These are phyloP conservation scores for Scaptomyza graminum DNA, from an alignment of 1,140 invertebrate genomes.

Conservation along the genomic window DNA sequence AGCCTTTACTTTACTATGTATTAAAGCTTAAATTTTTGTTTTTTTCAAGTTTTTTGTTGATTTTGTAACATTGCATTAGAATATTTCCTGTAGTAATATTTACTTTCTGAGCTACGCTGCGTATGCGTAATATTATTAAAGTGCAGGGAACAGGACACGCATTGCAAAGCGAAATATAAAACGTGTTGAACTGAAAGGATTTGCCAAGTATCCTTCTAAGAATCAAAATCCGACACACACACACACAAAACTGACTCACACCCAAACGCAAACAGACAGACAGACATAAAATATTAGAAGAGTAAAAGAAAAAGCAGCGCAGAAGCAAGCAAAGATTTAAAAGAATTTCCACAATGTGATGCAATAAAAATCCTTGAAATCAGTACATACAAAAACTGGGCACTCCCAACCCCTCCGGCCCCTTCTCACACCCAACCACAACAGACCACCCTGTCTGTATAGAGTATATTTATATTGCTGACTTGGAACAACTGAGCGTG, in stretches of 20 bases:
- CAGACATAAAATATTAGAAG: conserved; percentile 73
- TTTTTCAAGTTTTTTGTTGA: no score
- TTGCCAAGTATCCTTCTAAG: conserved; percentile 24
- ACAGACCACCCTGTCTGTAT: neutral
- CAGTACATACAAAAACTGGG: conserved; percentile 44
- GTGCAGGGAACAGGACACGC: conserved; percentile 12
- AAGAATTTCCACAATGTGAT: conserved; percentile 80
- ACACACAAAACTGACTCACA: conserved; percentile 13
- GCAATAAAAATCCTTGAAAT: conserved; percentile 80
- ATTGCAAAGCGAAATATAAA: conserved; percentile 41
- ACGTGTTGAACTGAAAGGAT: conserved; percentile 65
- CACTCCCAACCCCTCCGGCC: neutral
- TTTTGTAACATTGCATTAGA: neutral
- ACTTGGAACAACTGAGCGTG: conserved; percentile 3
- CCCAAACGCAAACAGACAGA: conserved; percentile 14
- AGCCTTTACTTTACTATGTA: neutral
- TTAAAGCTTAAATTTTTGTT: no score
- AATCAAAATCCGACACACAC: conserved; percentile 5
- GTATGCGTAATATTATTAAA: conserved; percentile 65
- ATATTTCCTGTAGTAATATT: neutral
- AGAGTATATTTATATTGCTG: conserved; percentile 8
- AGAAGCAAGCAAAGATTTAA: conserved; percentile 77
- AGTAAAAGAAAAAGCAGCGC: conserved; percentile 70
- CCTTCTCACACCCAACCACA: conserved; percentile 11
- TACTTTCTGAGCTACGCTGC: conserved; percentile 34